Evolutionary conservation across 2,888 invertebrate species (phyloP), one percentile per base, ranked within the genome.

Genomic region (Busseola fusca): DNA sequence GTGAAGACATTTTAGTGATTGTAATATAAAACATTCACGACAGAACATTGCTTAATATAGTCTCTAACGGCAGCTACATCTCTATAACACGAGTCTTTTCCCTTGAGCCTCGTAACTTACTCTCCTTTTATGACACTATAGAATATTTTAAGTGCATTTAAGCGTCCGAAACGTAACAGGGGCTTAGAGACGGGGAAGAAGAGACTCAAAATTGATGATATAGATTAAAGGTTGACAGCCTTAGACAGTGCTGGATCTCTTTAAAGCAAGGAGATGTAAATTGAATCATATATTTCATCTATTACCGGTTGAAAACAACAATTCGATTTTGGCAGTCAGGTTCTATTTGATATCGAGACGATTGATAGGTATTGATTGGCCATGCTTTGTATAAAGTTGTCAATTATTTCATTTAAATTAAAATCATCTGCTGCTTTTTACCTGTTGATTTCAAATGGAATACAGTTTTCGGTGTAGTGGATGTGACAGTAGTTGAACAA

Each of bases 61-160:
- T 82, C 72, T 80, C 54, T 76, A 77, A 78, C 66, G 69, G 56
- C 74, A 69, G 74, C 58, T 69, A 81, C 83, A 81, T 83, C 85
- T 84, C 85, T 85, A 81, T 76, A 82, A 84, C 77, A 74, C 69
- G 68, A 73, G 78, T 83, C 69, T 78, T 84, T 85, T 89, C 93
- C 90, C 79, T 50, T 60, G 90, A 82, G 91, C 80, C 83, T 83
- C 91, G 89, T 94, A 93, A 91, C 88, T 94, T 90, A 92, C 86
- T 84, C 87, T 87, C 87, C 88, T 93, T 94, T 93, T 94, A 94
- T 93, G 92, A 91, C 90, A 91, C 90, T 90, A 90, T 92, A 89
- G 92, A 93, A 94, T 94, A 93, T 93, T 93, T 93, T 92, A 92
- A 93, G 91, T 91, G 91, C 92, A 92, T 91, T 91, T 91, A 90